A percentile compares a stretch with the other conserved stretches of the same genome.
These are phyloP conservation scores for Limnephilus auricula DNA, from an alignment of 2,888 invertebrate genomes.

Conservation along the genomic window DNA sequence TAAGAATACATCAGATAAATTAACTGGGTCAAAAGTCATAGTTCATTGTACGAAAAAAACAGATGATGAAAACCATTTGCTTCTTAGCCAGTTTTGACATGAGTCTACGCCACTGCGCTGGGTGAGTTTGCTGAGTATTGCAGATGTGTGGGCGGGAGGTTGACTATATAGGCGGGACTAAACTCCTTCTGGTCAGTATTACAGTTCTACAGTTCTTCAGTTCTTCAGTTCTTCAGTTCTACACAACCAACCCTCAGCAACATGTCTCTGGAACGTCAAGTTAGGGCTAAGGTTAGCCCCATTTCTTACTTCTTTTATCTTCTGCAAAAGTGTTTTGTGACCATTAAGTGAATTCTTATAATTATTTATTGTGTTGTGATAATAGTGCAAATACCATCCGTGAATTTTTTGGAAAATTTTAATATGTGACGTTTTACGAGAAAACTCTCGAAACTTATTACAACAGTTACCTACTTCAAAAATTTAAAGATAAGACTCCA, in stretches of 20 bases:
- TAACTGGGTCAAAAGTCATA: no score
- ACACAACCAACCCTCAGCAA: constrained; percentile 72
- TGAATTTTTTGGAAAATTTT: not conserved
- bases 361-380: constrained; percentile 41
- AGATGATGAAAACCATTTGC: no score
- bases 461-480: no score
- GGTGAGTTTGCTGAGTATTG: constrained; percentile 8
- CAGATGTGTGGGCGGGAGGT: constrained; percentile 69
- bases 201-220: constrained; percentile 73
- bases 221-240: constrained; percentile 70
- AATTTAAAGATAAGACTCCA: no score
- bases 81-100: not conserved
- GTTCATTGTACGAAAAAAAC: no score
- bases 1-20: no score
- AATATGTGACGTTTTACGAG: not conserved
- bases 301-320: constrained; percentile 4
- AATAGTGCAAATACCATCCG: not conserved
- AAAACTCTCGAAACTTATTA: not conserved
- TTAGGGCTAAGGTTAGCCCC: constrained; percentile 87
- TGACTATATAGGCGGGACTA: constrained; percentile 74
- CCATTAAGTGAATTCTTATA: not conserved
- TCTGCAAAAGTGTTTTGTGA: constrained; percentile 40
- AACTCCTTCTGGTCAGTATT: constrained; percentile 72
- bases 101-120: constrained; percentile 38
- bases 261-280: constrained; percentile 96